phyloP scores from a whole-genome alignment of 35 echinoderm and acorn worm species.

The Heliocidaris erythrogramma region DNA sequence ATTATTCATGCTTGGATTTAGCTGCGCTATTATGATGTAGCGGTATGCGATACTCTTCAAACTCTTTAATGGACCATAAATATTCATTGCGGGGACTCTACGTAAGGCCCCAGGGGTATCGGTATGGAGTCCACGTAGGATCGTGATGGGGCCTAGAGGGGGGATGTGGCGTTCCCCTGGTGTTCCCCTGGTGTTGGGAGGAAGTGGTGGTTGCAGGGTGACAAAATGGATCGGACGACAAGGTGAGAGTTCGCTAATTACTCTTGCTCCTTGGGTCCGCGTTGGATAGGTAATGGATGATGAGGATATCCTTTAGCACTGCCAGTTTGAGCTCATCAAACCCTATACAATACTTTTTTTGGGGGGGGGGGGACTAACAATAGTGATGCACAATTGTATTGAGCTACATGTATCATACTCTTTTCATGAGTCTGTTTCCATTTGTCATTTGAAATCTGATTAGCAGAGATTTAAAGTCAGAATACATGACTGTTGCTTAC shows the following conservation, averaged over 20 bases:
- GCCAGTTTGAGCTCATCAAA: background rate
- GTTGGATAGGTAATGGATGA: background rate
- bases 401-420: background rate
- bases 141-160: background rate
- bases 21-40: background rate
- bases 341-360: background rate
- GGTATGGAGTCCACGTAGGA: background rate
- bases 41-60: background rate
- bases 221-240: background rate
- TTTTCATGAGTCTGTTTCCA: background rate
- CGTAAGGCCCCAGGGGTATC: background rate
- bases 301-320: background rate
- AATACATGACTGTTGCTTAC: too few relatives aligned
- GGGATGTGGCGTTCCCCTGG: background rate
- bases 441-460: background rate
- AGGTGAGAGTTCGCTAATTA: background rate
- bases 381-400: background rate
- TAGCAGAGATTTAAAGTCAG: too few relatives aligned
- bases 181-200: background rate
- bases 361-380: background rate
- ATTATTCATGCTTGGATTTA: constrained; percentile 11
- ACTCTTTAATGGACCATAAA: constrained; percentile 4
- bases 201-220: background rate
- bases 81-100: background rate
- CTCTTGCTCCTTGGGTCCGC: background rate